phyloP scores from a whole-genome alignment of 2,888 invertebrate genomes.

The Sepiola atlantica region DNA sequence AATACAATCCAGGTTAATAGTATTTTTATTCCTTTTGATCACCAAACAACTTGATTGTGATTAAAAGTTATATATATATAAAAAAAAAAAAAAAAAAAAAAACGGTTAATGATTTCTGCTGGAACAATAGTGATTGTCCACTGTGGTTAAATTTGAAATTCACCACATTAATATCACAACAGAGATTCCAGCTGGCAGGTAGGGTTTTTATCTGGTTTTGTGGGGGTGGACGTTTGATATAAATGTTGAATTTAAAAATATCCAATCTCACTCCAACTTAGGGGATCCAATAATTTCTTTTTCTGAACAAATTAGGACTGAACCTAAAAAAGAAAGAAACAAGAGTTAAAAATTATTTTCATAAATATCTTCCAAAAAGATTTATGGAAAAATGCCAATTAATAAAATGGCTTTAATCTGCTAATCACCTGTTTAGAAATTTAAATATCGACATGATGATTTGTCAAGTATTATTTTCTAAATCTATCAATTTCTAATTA shows the following conservation, averaged over 20 bases:
- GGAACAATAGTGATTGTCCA: conserved; percentile 37
- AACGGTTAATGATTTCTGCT: background rate
- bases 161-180: conserved; percentile 39
- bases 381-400: background rate
- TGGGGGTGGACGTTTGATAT: background rate
- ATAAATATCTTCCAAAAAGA: background rate
- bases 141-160: background rate
- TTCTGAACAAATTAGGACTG: conserved; percentile 44
- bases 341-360: background rate
- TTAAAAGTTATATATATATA: background rate
- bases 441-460: background rate
- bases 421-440: background rate
- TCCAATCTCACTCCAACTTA: conserved; percentile 45
- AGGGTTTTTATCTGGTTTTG: background rate
- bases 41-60: conserved; percentile 32
- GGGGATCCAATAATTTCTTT: conserved; percentile 42
- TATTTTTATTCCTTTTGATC: background rate
- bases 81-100: background rate
- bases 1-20: background rate
- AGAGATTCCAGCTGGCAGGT: conserved; percentile 19
- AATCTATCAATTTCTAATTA: background rate
- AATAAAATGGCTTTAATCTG: background rate
- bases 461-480: background rate
- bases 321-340: conserved; percentile 34
- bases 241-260: conserved; percentile 39